phyloP scores from a whole-genome alignment of 2,797 vertebrate species.

The Hephaestus fuliginosus region DNA sequence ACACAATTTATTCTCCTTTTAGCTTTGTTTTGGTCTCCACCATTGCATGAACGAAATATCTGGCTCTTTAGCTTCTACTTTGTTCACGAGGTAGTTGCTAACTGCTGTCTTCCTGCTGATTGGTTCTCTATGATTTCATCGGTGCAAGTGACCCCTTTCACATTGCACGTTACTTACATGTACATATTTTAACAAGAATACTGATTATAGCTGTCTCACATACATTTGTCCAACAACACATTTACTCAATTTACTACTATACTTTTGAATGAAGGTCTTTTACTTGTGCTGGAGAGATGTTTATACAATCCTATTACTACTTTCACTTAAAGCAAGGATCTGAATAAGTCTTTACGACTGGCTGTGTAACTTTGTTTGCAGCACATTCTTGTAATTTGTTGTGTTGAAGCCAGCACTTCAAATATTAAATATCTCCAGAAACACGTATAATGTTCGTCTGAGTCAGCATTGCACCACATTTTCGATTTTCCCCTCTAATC shows the following conservation, averaged over 20 bases:
- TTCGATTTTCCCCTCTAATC: slow-evolving; percentile 28
- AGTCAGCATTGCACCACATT: slow-evolving; percentile 41
- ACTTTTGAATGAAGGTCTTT: no score
- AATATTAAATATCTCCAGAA: slow-evolving; percentile 19
- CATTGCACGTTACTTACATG: background rate
- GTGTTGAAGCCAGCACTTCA: background rate
- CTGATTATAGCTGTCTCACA: background rate
- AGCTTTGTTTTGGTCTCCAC: no score
- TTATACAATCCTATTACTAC: no score
- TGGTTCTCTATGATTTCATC: background rate
- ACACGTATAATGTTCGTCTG: slow-evolving; percentile 20
- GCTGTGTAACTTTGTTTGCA: background rate
- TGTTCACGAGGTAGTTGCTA: no score
- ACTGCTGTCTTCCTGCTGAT: background rate
- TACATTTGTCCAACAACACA: background rate
- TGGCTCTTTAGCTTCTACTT: background rate
- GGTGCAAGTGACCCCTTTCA: no score
- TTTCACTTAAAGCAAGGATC: background rate
- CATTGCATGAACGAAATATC: background rate
- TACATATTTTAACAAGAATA: background rate
- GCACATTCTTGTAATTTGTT: background rate
- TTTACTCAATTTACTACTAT: background rate
- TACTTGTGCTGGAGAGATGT: no score
- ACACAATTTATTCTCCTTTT: no score
- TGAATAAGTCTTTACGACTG: background rate